These are phyloP conservation scores for Meles meles DNA, from an alignment of 2,113 vertebrate species.

Conservation along the genomic window DNA sequence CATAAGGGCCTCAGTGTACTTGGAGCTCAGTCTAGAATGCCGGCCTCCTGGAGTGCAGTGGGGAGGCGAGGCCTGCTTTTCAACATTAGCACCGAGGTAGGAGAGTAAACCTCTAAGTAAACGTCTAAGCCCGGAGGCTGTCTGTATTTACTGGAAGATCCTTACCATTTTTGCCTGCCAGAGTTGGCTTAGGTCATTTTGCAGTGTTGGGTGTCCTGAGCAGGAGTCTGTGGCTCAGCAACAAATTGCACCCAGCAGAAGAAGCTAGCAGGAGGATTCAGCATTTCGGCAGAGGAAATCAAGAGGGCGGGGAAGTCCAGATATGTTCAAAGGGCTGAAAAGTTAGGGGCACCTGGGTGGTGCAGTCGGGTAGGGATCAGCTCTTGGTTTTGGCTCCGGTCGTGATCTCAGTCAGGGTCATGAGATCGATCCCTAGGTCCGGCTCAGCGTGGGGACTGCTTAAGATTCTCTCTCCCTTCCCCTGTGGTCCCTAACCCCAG, in stretches of 20 bases:
- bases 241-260: no score
- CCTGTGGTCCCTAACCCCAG: not conserved
- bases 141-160: not conserved
- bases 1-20: not conserved
- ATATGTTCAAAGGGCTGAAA: not conserved
- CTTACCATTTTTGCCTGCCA: not conserved
- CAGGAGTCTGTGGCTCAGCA: accelerated
- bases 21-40: not conserved
- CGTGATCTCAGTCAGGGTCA: not conserved
- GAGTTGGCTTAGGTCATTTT: not conserved
- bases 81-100: no score
- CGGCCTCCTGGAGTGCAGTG: not conserved
- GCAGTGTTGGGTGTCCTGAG: no score
- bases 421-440: not conserved
- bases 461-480: not conserved
- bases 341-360: not conserved
- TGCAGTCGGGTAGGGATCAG: not conserved
- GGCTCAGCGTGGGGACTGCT: not conserved
- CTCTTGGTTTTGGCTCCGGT: not conserved
- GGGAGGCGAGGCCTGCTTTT: not conserved
- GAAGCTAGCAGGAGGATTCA: not conserved
- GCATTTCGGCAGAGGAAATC: not conserved
- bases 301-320: not conserved
- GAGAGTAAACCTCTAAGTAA: not conserved
- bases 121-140: not conserved